Percentiles rank a stretch among this genome's conserved stretches.
Conservation (phyloP, 2,113 vertebrate species). For the Paracanthobrama guichenoti region DNA sequence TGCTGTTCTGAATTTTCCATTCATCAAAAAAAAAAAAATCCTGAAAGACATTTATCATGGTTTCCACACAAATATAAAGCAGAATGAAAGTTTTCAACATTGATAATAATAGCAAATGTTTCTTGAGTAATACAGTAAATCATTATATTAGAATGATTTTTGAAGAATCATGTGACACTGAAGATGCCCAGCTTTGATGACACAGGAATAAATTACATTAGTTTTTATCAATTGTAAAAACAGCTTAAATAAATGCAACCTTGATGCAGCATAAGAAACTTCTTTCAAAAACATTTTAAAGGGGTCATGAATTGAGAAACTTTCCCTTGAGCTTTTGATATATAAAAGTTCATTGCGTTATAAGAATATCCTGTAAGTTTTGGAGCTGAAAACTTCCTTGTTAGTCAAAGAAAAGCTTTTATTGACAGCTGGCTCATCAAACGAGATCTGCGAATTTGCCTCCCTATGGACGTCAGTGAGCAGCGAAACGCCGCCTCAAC, state of each 20-base stretch:
- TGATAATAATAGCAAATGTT: not conserved
- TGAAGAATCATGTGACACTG: not conserved
- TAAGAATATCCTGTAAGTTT: no score
- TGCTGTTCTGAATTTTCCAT: not conserved
- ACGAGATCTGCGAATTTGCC: no score
- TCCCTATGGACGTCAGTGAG: no score
- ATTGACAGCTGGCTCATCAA: no score
- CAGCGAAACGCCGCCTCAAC: no score
- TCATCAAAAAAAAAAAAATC: not conserved
- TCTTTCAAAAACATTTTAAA: no score
- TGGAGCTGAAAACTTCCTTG: no score
- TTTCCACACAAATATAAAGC: not conserved
- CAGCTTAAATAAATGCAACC: not conserved
- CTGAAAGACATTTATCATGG: not conserved
- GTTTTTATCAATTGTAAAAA: no score
- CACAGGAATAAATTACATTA: not conserved
- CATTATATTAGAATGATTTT: not conserved
- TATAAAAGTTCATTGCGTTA: no score
- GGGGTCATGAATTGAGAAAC: no score
- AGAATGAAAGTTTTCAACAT: not conserved
- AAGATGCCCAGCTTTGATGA: not conserved
- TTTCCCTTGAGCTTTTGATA: no score
- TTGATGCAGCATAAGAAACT: not conserved
- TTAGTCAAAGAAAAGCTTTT: no score
- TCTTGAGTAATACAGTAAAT: not conserved